Evolutionary conservation across 2,113 vertebrate genomes (phyloP), one percentile per base, ranked within the genome.

Genomic region (Tyrannus savana): DNA sequence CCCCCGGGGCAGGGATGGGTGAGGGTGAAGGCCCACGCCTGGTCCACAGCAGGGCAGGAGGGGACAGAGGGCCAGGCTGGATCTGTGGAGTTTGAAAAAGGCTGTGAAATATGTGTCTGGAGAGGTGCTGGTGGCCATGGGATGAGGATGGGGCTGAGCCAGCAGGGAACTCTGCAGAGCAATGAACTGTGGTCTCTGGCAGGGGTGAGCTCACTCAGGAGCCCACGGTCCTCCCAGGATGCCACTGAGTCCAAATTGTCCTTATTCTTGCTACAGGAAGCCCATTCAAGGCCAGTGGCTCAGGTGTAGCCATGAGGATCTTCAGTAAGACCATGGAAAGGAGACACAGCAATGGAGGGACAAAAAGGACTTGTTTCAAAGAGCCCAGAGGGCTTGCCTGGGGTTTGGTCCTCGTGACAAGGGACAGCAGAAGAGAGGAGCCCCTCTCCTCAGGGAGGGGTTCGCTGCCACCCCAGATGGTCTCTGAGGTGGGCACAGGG

Each of bases 101-200:
- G 9, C 69, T 63, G 10, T n/a, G 55, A 77, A 28, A 53, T 4
- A 2, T 25, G 2, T 41, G 59, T 21, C 49, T 86, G 59, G 49
- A 15, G 0, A 4, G 50, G 63, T 1, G 0, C 4, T 28, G n/a
- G 19, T 30, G 41, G 46, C 53, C 39, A 7, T 4, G 25, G 67
- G 44, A 19, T 50, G 39, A 55, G 74, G 60, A 79, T 2, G 9
- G 87, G 72, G 50, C 73, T 30, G 46, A 83, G 37, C 35, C 69
- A 74, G 55, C 46, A 85, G 42, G 35, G 42, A 55, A 8, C 10
- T 76, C 72, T 46, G 44, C 23, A 56, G 53, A 86, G 31, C 49
- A 47, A 63, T 28, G 47, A 87, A 13, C 12, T 19, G 27, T 27
- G 52, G 33, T 64, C 14, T 63, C 33, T 0, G 0, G 44, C 8